Conservation (phyloP, 2,797 vertebrate species). For the Thamnophis elegans region DNA sequence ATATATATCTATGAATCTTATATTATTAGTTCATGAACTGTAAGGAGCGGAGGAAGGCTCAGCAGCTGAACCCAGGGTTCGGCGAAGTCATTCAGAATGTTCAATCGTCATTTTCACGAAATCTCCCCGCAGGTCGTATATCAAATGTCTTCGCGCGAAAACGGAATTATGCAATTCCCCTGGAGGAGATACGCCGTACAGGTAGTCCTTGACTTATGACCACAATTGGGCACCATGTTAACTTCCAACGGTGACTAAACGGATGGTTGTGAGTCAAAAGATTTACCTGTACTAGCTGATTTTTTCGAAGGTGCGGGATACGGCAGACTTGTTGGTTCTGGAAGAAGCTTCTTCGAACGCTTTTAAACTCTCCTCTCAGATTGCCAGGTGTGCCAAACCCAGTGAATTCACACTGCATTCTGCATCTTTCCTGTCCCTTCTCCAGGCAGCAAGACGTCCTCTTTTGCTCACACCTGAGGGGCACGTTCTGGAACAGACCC, state of each 20-base stretch:
- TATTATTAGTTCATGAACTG: constrained; percentile 79
- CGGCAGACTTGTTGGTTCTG: not conserved
- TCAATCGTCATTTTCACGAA: constrained; percentile 69
- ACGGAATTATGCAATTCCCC: constrained; percentile 33
- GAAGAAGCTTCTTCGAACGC: not conserved
- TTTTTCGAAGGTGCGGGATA: not conserved
- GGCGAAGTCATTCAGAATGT: constrained; percentile 81
- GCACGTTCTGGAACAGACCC: not conserved
- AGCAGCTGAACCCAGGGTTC: constrained; percentile 80
- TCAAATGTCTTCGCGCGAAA: constrained; percentile 46
- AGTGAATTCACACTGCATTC: too few relatives aligned
- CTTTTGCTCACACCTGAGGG: too few relatives aligned
- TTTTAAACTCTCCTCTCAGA: too few relatives aligned
- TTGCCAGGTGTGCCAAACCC: too few relatives aligned
- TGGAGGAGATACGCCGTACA: constrained; percentile 35
- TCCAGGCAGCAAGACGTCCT: not conserved
- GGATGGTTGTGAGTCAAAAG: not conserved
- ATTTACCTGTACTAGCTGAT: not conserved
- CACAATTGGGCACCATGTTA: not conserved
- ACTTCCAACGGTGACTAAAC: not conserved
- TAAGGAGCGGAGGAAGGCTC: constrained; percentile 78
- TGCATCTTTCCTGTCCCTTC: not conserved
- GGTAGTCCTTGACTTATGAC: not conserved
- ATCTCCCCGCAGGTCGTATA: constrained; percentile 55
- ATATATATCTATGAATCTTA: constrained; percentile 71